These are phyloP conservation scores for Lagria hirta DNA, from an alignment of 2,888 invertebrate genomes.

Conservation along the genomic window DNA sequence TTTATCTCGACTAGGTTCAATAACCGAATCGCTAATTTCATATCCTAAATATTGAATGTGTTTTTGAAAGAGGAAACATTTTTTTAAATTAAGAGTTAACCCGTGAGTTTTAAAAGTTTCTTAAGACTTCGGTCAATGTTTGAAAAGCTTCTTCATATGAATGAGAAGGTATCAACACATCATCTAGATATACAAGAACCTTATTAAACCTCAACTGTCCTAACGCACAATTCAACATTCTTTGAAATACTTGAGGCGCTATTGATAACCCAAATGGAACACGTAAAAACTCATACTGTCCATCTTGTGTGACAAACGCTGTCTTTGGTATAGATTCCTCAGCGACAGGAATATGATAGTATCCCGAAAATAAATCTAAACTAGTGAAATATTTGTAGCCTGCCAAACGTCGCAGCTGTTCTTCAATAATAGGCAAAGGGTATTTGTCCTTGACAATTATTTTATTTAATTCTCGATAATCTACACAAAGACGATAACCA, in stretches of 20 bases:
- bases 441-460: conserved; percentile 39
- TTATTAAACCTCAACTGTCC: conserved; percentile 14
- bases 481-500: conserved; percentile 33
- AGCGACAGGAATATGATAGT: conserved; percentile 41
- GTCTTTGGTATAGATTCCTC: conserved; percentile 37
- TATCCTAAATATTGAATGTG: conserved; percentile 24
- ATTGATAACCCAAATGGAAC: too few species aligned
- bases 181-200: conserved; percentile 21
- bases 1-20: conserved; percentile 13
- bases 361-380: conserved; percentile 40
- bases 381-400: conserved; percentile 36
- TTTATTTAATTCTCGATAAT: conserved; percentile 40
- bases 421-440: conserved; percentile 41
- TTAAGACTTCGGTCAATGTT: conserved; percentile 13
- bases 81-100: conserved; percentile 20
- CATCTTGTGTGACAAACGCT: conserved; percentile 41
- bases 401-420: conserved; percentile 35
- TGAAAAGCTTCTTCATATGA: conserved; percentile 16
- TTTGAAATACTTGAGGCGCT: conserved; percentile 43
- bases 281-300: conserved; percentile 40
- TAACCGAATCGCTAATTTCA: conserved; percentile 11
- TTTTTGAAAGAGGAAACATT: conserved; percentile 23
- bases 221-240: conserved; percentile 33
- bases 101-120: conserved; percentile 10
- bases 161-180: conserved; percentile 20